Evolutionary conservation across 2,888 invertebrate genomes (phyloP), one percentile per base, ranked within the genome.

Genomic region (Rhingia rostrata): DNA sequence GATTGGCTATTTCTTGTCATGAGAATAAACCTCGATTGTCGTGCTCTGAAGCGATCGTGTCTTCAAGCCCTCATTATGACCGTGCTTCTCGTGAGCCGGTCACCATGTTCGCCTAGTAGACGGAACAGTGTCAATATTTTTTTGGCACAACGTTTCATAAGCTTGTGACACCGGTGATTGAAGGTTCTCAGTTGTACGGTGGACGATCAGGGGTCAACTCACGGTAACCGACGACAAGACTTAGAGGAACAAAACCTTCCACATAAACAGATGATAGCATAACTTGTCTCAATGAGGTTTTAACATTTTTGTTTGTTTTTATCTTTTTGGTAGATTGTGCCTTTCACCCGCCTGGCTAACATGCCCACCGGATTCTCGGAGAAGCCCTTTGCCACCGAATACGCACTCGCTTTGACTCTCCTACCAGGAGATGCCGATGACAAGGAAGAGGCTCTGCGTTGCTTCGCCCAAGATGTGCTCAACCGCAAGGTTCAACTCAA

Each of bases 351-450:
- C 83, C 93, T 98, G 88, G 98, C 98, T n/a, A 92, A 94, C 10
- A 92, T 99, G 85, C 98, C 99, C 0, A 92, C 95, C 32, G 94
- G 94, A 70, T 96, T 95, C 88, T 93, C 94, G 41, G 95, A 97
- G 70, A 94, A 94, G 78, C 94, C 96, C 51, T 97, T 95, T 90
- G 99, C 98, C 0, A 94, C 93, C n/a, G 98, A 98, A 90, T 98
- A 97, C 90, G 92, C 93, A 3, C 92, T 99, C 78, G 97, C 98
- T 37, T 95, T 97, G 89, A 94, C 97, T 37, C 93, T 94, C 88
- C 94, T 98, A 90, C 98, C 98, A 6, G 92, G 94, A 73, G 99
- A 99, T 92, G 95, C 96, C 45, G 98, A 99, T 86, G 96, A 96
- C 89, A 93, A 94, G 86, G 93, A 94, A 37, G 94, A 96, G 87